These are phyloP conservation scores for Drosophila trichaetosa DNA, from an alignment of 2,888 invertebrate genomes.

Conservation along the genomic window DNA sequence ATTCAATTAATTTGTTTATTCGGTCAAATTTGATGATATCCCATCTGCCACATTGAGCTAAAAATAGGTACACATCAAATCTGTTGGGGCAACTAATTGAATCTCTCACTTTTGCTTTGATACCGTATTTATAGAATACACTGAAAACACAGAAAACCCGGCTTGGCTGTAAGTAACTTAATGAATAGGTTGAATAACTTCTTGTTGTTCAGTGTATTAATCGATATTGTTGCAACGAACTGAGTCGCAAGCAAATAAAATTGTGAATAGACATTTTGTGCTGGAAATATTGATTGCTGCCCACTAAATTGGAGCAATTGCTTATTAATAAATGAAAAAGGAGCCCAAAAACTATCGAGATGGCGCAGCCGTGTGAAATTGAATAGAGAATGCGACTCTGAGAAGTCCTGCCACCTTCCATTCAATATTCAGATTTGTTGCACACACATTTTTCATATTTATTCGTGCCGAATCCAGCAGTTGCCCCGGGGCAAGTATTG, in stretches of 20 bases:
- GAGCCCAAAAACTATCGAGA: background rate
- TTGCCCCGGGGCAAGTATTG: slow-evolving; percentile 14
- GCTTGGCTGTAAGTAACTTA: background rate
- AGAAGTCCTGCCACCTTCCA: background rate
- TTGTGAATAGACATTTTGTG: slow-evolving; percentile 1
- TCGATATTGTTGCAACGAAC: slow-evolving; percentile 28
- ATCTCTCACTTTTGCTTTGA: background rate
- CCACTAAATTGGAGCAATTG: slow-evolving; percentile 25
- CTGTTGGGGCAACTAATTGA: background rate
- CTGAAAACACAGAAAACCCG: too few relatives aligned
- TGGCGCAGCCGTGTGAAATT: slow-evolving; percentile 16
- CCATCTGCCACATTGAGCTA: background rate
- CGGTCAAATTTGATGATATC: background rate
- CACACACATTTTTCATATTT: slow-evolving; percentile 17
- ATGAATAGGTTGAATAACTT: background rate
- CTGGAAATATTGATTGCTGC: slow-evolving; percentile 43
- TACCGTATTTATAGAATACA: background rate
- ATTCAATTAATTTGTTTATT: background rate
- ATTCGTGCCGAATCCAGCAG: slow-evolving; percentile 9
- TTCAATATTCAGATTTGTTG: slow-evolving; percentile 11
- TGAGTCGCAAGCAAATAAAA: slow-evolving; percentile 9
- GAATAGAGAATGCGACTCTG: slow-evolving; percentile 31
- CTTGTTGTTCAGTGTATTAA: slow-evolving; percentile 13
- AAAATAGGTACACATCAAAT: background rate
- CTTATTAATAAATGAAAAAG: slow-evolving; percentile 48